Base-by-base conservation (phyloP, 2,888 invertebrate species). In the Clunio marinus region DNA sequence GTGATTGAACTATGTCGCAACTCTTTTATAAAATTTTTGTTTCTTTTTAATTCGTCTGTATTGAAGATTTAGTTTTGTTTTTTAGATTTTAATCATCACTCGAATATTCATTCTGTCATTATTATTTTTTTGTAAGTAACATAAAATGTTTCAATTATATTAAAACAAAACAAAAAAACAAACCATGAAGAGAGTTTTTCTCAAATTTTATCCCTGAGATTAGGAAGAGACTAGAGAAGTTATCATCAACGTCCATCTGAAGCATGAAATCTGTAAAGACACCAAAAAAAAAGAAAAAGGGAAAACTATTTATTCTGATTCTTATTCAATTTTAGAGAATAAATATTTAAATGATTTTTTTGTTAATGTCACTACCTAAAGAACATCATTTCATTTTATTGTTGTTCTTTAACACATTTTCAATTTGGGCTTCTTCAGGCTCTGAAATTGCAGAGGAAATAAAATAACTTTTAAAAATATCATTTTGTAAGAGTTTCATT, bases 331-430 rank as follows among this genome's bases (percentile, higher is more conserved):
- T 41, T 37, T 51, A 13, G 15, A 41, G 1, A 62, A 24, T n/a
- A 62, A 27, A n/a, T n/a, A 24, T 60, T 35, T 37, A 8, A 27
- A 58, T 25, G 27, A 51, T 17, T 28, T 28, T 59, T 27, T 37
- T 32, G 62, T 62, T 35, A 41, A 62, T 37, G 62, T 62, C 41
- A 60, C 60, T 62, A 62, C 62, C 62, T 62, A 62, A 62, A 37
- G 20, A 62, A 62, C 37, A 59, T 32, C 8, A 15, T 20, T 17
- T 25, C 27, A 59, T 27, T 17, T 59, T 28, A 7, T 15, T 2
- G 8, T 59, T 15, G 59, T 8, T 51, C 41, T 62, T 62, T 62
- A 62, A 62, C 62, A 62, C 62, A 41, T 22, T 17, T n/a, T n/a
- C 51, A 51, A 51, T n/a, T n/a, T n/a, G n/a, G n/a, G n/a, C 51